These are phyloP conservation scores for Thera britannica DNA, from an alignment of 2,888 invertebrate genomes.

Conservation along the genomic window DNA sequence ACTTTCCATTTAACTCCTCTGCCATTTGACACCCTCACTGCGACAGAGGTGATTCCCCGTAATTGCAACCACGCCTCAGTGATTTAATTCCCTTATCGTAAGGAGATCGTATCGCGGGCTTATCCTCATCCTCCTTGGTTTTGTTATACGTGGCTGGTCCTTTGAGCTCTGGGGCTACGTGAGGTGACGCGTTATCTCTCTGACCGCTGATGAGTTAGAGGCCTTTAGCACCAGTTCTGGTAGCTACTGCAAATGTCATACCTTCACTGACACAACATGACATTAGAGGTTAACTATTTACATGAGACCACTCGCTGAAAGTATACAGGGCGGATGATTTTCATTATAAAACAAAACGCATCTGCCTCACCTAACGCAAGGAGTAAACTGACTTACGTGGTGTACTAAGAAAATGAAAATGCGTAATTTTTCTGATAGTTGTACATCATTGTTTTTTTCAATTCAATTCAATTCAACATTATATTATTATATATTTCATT, in stretches of 20 bases:
- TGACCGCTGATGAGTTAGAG: constrained; percentile 8
- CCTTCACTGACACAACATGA: too few relatives aligned
- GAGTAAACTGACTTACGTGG: too few relatives aligned
- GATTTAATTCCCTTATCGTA: constrained; percentile 73
- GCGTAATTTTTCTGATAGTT: too few relatives aligned
- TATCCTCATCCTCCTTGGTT: constrained; percentile 49
- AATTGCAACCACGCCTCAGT: constrained; percentile 63
- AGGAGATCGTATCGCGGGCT: constrained; percentile 62
- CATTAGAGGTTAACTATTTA: too few relatives aligned
- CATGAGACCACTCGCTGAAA: too few relatives aligned
- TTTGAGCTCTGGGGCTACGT: constrained; percentile 25
- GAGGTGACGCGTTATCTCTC: constrained; percentile 36
- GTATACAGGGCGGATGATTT: too few relatives aligned
- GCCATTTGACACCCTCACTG: constrained; percentile 6
- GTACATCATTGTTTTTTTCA: too few relatives aligned
- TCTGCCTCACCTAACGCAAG: too few relatives aligned
- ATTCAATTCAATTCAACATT: too few relatives aligned
- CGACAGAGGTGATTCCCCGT: constrained; percentile 44
- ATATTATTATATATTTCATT: too few relatives aligned
- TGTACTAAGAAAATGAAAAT: too few relatives aligned
- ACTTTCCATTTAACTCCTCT: not conserved
- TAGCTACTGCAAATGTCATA: not conserved
- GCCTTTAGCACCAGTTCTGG: not conserved
- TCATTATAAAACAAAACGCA: too few relatives aligned
- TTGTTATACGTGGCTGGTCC: constrained; percentile 39